Evolutionary conservation across 2,888 invertebrate species (phyloP), one percentile per base, ranked within the genome.

Genomic region (Quadriops clusia): DNA sequence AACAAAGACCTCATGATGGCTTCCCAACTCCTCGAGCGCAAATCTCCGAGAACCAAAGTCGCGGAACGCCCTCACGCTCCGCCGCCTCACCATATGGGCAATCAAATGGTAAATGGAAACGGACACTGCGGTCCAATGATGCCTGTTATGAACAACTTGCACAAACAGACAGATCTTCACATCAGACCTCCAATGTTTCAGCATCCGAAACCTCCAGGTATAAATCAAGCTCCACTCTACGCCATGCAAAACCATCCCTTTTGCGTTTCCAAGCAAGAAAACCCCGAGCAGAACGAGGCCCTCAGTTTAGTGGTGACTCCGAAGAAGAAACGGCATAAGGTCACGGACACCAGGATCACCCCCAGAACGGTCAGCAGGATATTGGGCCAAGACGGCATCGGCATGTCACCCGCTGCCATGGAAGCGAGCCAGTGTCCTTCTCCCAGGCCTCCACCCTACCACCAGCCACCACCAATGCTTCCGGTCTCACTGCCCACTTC

Each of bases 281-380:
- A 79, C 54, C 78, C 84, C 22, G 86, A 86, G 56, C 89, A 90
- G 60, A 87, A 87, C 60, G 93, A 93, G 59, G 91, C 94, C 3
- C 74, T 95, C 33, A 90, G 91, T 56, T 71, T 94, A 49, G 93
- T 95, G 35, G 90, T 94, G 45, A 85, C 87, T 25, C 87, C 89
- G 2, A 93, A 93, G 65, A 94, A 93, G 70, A 94, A 93, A 65
- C 73, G 95, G 32, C 93, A 94, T 56, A 95, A 95, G 81, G 87
- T 93, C 51, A 94, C 94, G 18, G 91, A 91, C 55, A 89, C 90
- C 31, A 71, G 91, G 46, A 85, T 91, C 45, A 89, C 90, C 17
- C 89, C 90, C 12, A 72, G 90, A 43, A 87, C 90, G 27, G 87
- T 89, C 24, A 86, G 85, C 58, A 71, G 89, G 42, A 79, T 89